Percentiles rank a stretch among this genome's conserved stretches.
Conservation (phyloP, 1,140 invertebrate genomes). For the Drosophila ohnishii region DNA sequence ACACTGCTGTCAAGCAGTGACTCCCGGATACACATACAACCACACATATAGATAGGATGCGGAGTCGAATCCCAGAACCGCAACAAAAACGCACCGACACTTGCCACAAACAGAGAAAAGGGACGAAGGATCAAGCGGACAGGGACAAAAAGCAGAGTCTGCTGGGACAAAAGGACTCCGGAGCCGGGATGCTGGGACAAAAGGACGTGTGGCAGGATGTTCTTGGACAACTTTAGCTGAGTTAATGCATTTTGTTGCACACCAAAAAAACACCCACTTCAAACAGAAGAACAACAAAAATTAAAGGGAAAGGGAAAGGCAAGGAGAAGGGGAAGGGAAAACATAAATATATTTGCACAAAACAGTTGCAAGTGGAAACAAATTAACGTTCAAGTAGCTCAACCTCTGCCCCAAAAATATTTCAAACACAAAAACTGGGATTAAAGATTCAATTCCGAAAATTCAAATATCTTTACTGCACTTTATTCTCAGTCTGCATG, state of each 20-base stretch:
- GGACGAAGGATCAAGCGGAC: not conserved
- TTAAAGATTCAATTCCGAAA: not conserved
- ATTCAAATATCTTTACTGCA: not conserved
- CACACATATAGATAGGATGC: not conserved
- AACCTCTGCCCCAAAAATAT: not conserved
- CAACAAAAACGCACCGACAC: slow-evolving; percentile 54
- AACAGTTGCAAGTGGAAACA: slow-evolving; percentile 14
- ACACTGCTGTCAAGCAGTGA: slow-evolving; percentile 14
- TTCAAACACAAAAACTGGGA: not conserved
- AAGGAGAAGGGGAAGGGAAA: not conserved
- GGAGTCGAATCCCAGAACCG: slow-evolving; percentile 21
- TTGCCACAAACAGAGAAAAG: slow-evolving; percentile 40
- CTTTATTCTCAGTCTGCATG: not conserved
- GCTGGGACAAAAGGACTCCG: slow-evolving; percentile 27
- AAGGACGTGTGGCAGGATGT: slow-evolving; percentile 44
- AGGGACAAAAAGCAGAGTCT: slow-evolving; percentile 29
- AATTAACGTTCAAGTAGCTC: slow-evolving; percentile 32
- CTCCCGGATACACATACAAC: not conserved
- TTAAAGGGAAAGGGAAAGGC: not conserved
- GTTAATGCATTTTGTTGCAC: slow-evolving; percentile 74
- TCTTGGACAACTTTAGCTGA: slow-evolving; percentile 62
- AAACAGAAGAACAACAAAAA: not conserved
- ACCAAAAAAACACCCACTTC: slow-evolving; percentile 14
- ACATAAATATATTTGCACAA: slow-evolving; percentile 34
- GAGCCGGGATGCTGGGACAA: slow-evolving; percentile 6